Evolutionary conservation across 2,797 vertebrate species (phyloP).

Genomic region (Coccyzus lansbergi): DNA sequence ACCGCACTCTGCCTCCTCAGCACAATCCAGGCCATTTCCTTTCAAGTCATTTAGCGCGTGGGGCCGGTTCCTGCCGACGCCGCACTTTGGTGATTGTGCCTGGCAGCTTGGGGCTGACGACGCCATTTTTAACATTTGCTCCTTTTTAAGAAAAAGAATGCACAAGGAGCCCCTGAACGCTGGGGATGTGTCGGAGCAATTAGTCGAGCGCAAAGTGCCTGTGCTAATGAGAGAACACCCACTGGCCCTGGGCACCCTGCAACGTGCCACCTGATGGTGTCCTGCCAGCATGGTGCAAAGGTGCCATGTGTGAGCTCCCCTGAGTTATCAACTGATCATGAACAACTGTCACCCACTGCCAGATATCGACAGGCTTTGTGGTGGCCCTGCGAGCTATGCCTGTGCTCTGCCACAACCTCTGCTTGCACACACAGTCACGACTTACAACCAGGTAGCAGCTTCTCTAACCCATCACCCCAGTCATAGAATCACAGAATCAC

Average conservation of each 20-base stretch:
- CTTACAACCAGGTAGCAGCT: background rate
- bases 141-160: constrained; percentile 22
- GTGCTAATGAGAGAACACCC: rapidly evolving
- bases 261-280: rapidly evolving
- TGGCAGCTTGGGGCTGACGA: constrained; percentile 68
- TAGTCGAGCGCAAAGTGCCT: background rate
- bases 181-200: background rate
- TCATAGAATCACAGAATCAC: too few species aligned
- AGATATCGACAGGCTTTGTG: background rate
- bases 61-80: constrained; percentile 74
- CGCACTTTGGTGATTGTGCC: constrained; percentile 75
- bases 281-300: background rate
- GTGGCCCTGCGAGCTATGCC: background rate
- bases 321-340: constrained; percentile 54
- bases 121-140: constrained; percentile 64
- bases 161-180: background rate
- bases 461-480: too few species aligned
- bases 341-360: background rate
- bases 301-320: constrained; percentile 53
- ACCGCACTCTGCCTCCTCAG: constrained; percentile 80
- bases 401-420: background rate
- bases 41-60: constrained; percentile 67
- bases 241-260: background rate
- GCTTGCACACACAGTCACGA: rapidly evolving
- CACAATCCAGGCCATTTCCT: constrained; percentile 79